Conservation (phyloP, 2,888 invertebrate species). For the Cordilura impudica region DNA sequence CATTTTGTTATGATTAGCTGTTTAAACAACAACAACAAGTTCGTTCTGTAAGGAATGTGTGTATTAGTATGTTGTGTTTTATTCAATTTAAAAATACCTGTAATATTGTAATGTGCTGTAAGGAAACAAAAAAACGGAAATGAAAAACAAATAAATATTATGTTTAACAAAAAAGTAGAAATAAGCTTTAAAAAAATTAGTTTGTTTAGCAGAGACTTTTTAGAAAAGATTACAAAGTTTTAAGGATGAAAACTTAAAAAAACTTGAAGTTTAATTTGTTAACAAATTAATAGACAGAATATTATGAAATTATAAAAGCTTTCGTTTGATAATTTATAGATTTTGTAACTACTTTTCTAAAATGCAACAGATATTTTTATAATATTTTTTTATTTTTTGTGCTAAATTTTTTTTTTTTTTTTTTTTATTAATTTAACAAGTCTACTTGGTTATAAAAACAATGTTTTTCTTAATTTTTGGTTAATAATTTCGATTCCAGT, state of each 20-base stretch:
- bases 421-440: conserved; percentile 44
- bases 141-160: conserved; percentile 19
- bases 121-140: conserved; percentile 50
- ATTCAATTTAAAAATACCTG: conserved; percentile 58
- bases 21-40: background rate
- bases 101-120: conserved; percentile 62
- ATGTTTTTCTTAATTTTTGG: conserved; percentile 10
- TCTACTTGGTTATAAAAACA: conserved; percentile 52
- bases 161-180: background rate
- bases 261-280: background rate
- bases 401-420: conserved; percentile 47
- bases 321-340: background rate
- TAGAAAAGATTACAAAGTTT: background rate
- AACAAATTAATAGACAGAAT: background rate
- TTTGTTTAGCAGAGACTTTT: background rate
- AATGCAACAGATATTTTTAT: conserved; percentile 50
- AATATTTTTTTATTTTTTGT: conserved; percentile 46
- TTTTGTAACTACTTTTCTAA: conserved; percentile 43
- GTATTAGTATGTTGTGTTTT: conserved; percentile 8
- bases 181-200: background rate
- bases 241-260: background rate
- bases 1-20: conserved; percentile 5
- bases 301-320: background rate
- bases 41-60: conserved; percentile 35
- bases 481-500: background rate